Base-by-base conservation (phyloP, 2,113 vertebrate genomes). In the Austrofundulus limnaeus region DNA sequence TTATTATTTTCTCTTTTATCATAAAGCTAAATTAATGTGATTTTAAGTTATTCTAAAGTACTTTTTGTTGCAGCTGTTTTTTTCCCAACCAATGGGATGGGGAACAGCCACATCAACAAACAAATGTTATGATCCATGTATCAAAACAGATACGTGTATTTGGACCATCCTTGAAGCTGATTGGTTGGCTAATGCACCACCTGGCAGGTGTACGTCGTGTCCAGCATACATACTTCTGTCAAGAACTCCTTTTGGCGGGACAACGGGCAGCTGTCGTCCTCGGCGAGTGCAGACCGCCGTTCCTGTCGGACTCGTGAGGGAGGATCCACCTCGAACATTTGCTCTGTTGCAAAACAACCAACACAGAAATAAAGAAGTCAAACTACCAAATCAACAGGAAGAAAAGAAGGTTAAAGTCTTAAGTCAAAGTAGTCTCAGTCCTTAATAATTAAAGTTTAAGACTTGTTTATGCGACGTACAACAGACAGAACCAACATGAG, bases 241-340 rank as follows among this genome's bases (percentile, higher is more conserved):
- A 64, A 93, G 39, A 0, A 93, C 87, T 12, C 94, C 94, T 87
- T 96, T 96, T 13, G 93, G 91, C 0, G 96, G 97, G 54, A 97
- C 89, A 47, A 92, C 84, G 0, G 97, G 97, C 58, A 98, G 88
- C 76, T 97, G 95, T 11, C 97, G 94, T 57, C 92, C 95, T 80
- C 94, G 90, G 49, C 93, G 86, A 69, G 91, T 89, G 70, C 73
- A 90, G 70, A 91, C 77, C 0, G 95, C 95, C 2, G 94, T 95
- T 59, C 93, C 92, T 9, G 92, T 93, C n/a, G 96, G 95, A 83
- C 96, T 98, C 20, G 94, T 94, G 66, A 94, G 92, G 74, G 93
- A 86, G 50, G 95, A 95, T 53, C 94, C 94, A 8, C 91, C 89
- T 31, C 88, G 76, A 0, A 46, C 61, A 10, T 68, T 76, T 0